Conservation (phyloP, 2,113 vertebrate species). For the Mionectes macconnelli region DNA sequence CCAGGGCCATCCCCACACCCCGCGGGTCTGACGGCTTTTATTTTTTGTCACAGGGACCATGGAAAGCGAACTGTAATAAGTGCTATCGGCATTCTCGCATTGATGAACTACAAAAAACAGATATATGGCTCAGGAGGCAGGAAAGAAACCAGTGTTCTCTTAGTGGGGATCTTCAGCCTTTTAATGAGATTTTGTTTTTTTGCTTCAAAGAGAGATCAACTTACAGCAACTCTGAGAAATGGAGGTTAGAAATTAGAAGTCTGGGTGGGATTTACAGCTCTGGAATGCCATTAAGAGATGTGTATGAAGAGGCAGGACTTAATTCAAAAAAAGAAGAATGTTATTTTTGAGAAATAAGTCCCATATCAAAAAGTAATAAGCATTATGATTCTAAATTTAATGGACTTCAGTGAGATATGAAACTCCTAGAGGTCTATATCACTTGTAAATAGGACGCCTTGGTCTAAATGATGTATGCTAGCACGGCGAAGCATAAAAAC, state of each 20-base stretch:
- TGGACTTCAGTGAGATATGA: not conserved
- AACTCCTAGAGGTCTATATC: not conserved
- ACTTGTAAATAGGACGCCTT: conserved; percentile 8
- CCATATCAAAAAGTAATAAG: not conserved
- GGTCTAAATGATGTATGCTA: not conserved
- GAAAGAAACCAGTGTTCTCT: conserved; percentile 22
- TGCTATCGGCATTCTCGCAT: not conserved
- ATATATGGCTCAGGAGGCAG: not conserved
- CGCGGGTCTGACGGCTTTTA: not conserved
- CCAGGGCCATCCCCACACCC: not conserved
- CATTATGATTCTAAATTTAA: not conserved
- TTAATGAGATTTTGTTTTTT: conserved; percentile 29
- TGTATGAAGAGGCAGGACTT: not conserved
- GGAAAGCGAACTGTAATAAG: not conserved
- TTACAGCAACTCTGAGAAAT: conserved; percentile 4
- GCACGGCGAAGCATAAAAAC: not conserved
- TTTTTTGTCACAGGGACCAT: not conserved
- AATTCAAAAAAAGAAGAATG: not conserved
- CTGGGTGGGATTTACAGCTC: not conserved
- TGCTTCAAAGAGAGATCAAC: not conserved
- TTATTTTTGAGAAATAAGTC: conserved; percentile 12
- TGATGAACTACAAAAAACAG: not conserved
- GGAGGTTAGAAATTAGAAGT: conserved; percentile 4
- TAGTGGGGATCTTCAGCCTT: not conserved
- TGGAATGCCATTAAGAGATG: not conserved